Percentiles rank a stretch among this genome's conserved stretches.
Evolutionary conservation across 2,113 vertebrate species (phyloP).

Genomic region (Leptosomus discolor): DNA sequence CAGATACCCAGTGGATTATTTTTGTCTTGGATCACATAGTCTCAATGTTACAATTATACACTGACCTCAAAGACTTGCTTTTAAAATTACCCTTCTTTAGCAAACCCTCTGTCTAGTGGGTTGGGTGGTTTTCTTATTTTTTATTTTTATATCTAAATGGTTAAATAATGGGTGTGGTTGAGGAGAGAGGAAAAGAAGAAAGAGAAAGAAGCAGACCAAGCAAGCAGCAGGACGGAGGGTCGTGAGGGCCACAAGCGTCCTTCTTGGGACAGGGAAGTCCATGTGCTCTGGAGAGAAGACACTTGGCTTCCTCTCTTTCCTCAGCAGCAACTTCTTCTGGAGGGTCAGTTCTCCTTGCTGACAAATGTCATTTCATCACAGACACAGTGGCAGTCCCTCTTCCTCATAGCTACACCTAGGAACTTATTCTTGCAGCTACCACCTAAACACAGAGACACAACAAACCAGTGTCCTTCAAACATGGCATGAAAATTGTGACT

Average conservation of each 20-base stretch:
- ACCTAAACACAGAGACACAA: background rate
- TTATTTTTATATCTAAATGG: slow-evolving; percentile 76
- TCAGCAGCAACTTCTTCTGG: background rate
- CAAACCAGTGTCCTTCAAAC: background rate
- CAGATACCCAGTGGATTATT: slow-evolving; percentile 75
- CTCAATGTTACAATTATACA: slow-evolving; percentile 77
- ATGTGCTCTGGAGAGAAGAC: background rate
- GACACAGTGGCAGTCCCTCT: background rate
- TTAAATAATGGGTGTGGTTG: slow-evolving; percentile 78
- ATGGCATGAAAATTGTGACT: rapidly evolving
- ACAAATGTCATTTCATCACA: background rate
- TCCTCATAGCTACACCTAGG: background rate
- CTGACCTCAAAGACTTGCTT: slow-evolving; percentile 79
- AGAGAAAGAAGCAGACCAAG: slow-evolving; percentile 54
- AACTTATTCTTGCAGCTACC: background rate
- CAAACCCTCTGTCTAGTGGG: slow-evolving; percentile 82
- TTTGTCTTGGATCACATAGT: slow-evolving; percentile 74
- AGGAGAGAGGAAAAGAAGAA: slow-evolving; percentile 29
- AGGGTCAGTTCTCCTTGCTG: background rate
- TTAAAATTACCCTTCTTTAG: slow-evolving; percentile 80
- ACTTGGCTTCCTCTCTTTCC: background rate
- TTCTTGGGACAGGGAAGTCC: background rate
- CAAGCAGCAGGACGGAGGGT: slow-evolving; percentile 1
- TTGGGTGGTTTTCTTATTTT: slow-evolving; percentile 66
- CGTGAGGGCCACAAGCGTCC: background rate